phyloP scores from a whole-genome alignment of 2,113 vertebrate genomes.

The Catharus bicknelli region DNA sequence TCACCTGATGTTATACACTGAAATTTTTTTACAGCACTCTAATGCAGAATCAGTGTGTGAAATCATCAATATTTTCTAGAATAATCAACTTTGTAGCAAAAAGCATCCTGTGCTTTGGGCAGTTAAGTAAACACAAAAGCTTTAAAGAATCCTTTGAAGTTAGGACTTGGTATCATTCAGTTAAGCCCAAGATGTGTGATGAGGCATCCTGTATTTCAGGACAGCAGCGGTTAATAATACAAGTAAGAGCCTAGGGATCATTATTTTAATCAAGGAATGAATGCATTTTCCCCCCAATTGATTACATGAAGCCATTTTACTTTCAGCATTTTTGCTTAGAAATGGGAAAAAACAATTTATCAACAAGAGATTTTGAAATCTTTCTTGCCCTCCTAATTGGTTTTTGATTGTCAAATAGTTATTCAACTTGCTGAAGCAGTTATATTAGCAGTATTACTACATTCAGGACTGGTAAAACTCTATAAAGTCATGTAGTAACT shows the following conservation, averaged over 20 bases:
- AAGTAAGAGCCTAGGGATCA: not conserved
- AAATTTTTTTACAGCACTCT: not conserved
- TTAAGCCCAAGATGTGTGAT: not conserved
- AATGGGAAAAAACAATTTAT: not conserved
- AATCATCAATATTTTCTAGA: not conserved
- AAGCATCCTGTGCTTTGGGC: rapidly evolving
- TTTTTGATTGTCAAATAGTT: not conserved
- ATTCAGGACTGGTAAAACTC: not conserved
- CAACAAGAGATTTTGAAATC: not conserved
- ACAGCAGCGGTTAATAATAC: not conserved
- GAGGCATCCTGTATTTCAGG: not conserved
- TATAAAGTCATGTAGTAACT: not conserved
- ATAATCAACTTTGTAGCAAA: not conserved
- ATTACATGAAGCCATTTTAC: not conserved
- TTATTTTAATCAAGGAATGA: not conserved
- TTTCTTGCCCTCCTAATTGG: not conserved
- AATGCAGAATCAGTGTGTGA: not conserved
- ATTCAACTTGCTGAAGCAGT: not conserved
- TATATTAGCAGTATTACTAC: not conserved
- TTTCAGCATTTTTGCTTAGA: not conserved
- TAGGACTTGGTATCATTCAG: not conserved
- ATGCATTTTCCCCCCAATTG: rapidly evolving
- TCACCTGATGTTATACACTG: rapidly evolving
- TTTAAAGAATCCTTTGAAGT: not conserved
- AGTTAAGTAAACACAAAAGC: not conserved